Base-by-base conservation (phyloP, 2,113 vertebrate genomes). In the Mungos mungo region DNA sequence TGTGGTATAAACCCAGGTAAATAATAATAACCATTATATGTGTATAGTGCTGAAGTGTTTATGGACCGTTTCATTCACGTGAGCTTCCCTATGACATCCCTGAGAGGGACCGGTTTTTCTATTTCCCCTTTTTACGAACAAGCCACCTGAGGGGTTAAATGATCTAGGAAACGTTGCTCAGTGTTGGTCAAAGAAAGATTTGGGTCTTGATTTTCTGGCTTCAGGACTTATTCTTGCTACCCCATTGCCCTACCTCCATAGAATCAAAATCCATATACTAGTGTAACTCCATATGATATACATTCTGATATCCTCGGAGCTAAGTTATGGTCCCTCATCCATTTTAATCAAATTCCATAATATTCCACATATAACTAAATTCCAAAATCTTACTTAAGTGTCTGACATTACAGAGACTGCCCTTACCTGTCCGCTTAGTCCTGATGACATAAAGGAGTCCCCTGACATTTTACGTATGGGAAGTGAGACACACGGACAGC, bases 61-160 rank as follows among this genome's bases (percentile, higher is more conserved):
- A 4, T 7, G 8, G 79, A 35, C 47, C 12, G 27, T 35, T 68
- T 21, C 2, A 0, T 15, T 2, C 4, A 3, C 5, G 3, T 14
- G 25, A 38, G 74, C 9, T 33, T 89, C 68, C 0, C 71, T 10
- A 1, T 33, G 8, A 52, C 6, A 10, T 29, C 4, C 25, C 33
- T 12, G 0, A 29, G 27, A 33, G 19, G 7, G 16, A 2, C n/a
- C 29, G 7, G 9, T 19, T 33, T 93, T 63, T 29, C 8, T 66
- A 0, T 25, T 25, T 76, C 29, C 7, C 81, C n/a, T 0, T 68
- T 66, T 74, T 68, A 57, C 13, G 87, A 65, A 54, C 3, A 35
- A 29, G 65, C 12, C 54, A 52, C 31, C 13, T 18, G 27, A 35
- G 9, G 10, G 57, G 23, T 41, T 74, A 82, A 69, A 18, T 41